These are phyloP conservation scores for Aplysia californica DNA, from an alignment of 1,140 invertebrate genomes.

Conservation along the genomic window DNA sequence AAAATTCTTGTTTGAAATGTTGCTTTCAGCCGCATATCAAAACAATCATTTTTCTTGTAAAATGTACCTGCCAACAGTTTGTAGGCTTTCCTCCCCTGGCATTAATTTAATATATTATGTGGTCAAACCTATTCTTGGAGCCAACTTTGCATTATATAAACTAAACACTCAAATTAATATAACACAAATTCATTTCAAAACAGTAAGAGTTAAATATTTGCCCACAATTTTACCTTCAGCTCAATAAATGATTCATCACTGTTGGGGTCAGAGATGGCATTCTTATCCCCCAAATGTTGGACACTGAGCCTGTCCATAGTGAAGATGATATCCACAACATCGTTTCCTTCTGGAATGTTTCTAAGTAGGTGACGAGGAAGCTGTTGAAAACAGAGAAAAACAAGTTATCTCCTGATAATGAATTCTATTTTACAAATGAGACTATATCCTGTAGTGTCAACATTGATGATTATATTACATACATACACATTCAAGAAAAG, in stretches of 20 bases:
- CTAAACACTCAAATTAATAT: too few relatives aligned
- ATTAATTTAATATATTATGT: too few relatives aligned
- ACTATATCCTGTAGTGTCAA: not conserved
- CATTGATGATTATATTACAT: not conserved
- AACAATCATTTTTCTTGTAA: too few relatives aligned
- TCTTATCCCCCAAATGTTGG: conserved; percentile 15
- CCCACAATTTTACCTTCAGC: conserved; percentile 9
- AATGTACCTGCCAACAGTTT: too few relatives aligned
- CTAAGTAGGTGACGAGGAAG: conserved; percentile 23
- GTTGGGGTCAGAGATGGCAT: conserved; percentile 15
- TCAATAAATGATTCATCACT: conserved; percentile 24
- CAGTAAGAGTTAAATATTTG: conserved; percentile 22
- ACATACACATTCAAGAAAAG: not conserved
- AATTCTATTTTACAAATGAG: too few relatives aligned
- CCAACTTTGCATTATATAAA: too few relatives aligned
- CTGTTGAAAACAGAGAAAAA: conserved; percentile 3
- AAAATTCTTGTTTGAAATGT: too few relatives aligned
- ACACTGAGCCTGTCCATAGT: conserved; percentile 21
- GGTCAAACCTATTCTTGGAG: too few relatives aligned
- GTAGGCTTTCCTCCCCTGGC: too few relatives aligned
- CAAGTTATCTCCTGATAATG: too few relatives aligned
- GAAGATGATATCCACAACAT: conserved; percentile 23
- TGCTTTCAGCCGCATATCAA: too few relatives aligned
- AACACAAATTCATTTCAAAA: too few relatives aligned
- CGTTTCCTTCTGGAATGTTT: conserved; percentile 20